Evolutionary conservation across 2,888 invertebrate genomes (phyloP), one percentile per base, ranked within the genome.

Genomic region (Spilarctia lutea): DNA sequence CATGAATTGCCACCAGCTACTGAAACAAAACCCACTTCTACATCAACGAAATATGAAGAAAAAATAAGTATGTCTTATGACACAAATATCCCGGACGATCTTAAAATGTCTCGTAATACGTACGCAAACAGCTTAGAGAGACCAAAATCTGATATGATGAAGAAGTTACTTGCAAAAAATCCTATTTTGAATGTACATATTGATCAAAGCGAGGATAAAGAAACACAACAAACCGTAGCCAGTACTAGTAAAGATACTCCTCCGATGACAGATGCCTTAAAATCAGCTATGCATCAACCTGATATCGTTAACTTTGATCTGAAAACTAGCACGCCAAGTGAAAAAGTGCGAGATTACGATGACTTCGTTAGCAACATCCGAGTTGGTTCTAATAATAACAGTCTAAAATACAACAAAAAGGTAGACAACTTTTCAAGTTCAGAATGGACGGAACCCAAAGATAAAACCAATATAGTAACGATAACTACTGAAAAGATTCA

Each of bases 1-100:
- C 94, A 94, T 77, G 94, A 94, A 77, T 82, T 82, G 2, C 84
- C 88, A 77, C 85, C 91, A 24, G 86, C 81, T 48, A 73, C 86
- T 2, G 91, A 90, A 72, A n/a, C n/a, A n/a, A 94, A 92, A 79
- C 63, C 71, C 18, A 42, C 63, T 7, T 77, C 86, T 30, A 85
- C 88, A 11, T 91, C 93, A 2, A 72, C 86, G 2, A 95, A 94
- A 87, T 94, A 93, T 76, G 94, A 96, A 78, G 95, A 96, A 68
- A 96, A 95, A 83, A 73, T 94, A 65, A 90, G 91, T 18, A 92
- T 96, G 90, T 90, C 91, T 35, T 96, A 96, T 75, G 96, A 96
- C 79, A 97, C 96, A 0, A 97, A 97, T 79, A 94, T 97, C 77
- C 96, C 97, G 13, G 97, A 97, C 87, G 97, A 97, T 85, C 92